Conservation (phyloP, 2,797 vertebrate genomes). For the Okamejei kenojei region DNA sequence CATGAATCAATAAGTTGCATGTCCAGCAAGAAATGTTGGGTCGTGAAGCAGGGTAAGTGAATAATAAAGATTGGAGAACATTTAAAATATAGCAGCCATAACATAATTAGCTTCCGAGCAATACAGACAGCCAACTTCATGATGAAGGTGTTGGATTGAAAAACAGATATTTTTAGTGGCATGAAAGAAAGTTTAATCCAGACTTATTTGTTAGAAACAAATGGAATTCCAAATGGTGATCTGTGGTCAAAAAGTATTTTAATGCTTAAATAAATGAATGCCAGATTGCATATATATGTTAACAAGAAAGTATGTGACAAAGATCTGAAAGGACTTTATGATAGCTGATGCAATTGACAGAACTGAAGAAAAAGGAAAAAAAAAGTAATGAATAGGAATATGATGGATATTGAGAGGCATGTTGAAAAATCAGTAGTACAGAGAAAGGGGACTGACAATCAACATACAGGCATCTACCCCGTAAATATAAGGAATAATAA, state of each 20-base stretch:
- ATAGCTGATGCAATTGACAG: neutral
- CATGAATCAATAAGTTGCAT: neutral
- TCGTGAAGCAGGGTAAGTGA: neutral
- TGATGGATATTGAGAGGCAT: neutral
- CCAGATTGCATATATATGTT: neutral
- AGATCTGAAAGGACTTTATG: neutral
- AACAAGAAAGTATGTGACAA: no score
- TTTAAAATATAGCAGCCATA: neutral
- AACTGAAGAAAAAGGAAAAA: neutral
- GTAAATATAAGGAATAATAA: neutral
- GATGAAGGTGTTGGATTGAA: neutral
- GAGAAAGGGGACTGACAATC: neutral
- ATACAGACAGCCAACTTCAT: neutral
- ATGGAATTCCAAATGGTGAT: slow-evolving; percentile 4
- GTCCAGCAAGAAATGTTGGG: neutral
- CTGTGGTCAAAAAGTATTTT: neutral
- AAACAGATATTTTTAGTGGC: neutral
- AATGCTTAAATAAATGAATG: neutral
- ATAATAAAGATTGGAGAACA: neutral
- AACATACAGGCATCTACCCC: neutral
- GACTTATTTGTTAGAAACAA: neutral
- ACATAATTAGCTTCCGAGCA: neutral
- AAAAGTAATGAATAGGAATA: neutral
- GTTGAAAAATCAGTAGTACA: neutral
- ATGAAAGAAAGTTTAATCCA: neutral